Conservation (phyloP, 1,140 invertebrate genomes). For the Pseudachorutes palmiensis region DNA sequence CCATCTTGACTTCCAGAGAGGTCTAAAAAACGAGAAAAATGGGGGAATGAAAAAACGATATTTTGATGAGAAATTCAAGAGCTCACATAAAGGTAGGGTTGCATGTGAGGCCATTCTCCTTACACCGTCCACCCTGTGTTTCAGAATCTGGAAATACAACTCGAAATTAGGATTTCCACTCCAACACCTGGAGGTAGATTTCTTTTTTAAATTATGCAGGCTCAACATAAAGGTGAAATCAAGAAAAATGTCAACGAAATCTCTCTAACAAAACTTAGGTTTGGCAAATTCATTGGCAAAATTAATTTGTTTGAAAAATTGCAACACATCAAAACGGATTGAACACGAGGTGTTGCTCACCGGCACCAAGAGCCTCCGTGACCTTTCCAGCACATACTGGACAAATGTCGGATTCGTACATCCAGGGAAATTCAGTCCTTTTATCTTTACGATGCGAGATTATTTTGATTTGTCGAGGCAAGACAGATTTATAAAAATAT, state of each 20-base stretch:
- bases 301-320: too few species aligned
- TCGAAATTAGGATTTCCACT: too few species aligned
- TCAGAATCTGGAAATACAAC: conserved; percentile 45
- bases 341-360: too few species aligned
- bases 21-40: conserved; percentile 52
- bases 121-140: conserved; percentile 73
- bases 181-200: too few species aligned
- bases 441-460: conserved; percentile 56
- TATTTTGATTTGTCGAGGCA: too few species aligned
- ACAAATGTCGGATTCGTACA: conserved; percentile 88
- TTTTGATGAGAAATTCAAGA: conserved; percentile 16
- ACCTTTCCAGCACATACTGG: conserved; percentile 86
- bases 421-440: conserved; percentile 87
- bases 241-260: too few species aligned
- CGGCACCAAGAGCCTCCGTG: conserved; percentile 85
- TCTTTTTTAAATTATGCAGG: too few species aligned
- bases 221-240: too few species aligned
- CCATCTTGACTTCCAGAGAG: conserved; percentile 94
- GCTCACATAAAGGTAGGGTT: conserved; percentile 84
- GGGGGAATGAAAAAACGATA: not conserved
- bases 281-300: too few species aligned
- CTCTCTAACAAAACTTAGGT: too few species aligned
- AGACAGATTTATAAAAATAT: conserved; percentile 2
- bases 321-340: too few species aligned
- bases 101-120: conserved; percentile 93